Base-by-base conservation (phyloP, 2,113 vertebrate species). In the Brienomyrus longianalis region DNA sequence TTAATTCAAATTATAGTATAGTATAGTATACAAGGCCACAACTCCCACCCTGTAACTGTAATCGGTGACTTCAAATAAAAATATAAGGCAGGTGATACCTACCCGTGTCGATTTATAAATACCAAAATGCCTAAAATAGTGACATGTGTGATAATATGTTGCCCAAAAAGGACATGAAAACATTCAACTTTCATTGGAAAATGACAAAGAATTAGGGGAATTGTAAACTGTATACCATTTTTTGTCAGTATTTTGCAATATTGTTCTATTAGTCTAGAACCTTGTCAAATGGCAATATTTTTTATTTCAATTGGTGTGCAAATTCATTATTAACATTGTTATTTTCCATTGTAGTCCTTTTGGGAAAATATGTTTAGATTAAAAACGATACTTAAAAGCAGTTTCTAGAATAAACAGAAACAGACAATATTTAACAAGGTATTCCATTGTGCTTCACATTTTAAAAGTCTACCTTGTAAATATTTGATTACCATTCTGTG, bases 401-500 rank as follows among this genome's bases (percentile, higher is more conserved):
- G 45, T 74, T 31, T 43, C 50, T 15, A n/a, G 47, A 50, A 85
- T 47, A 27, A 74, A 35, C 87, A 74, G 62, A 45, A 88, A 80
- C 70, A 77, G 15, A 39, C 35, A 43, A 80, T 39, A 80, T 80
- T 80, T 80, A 80, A 80, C 74, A 80, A 80, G 31, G 74, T 39
- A 80, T 80, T 80, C 35, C 74, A 80, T 66, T 88, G 35, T 86
- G 23, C 45, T 50, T 50, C 43, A 39, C 39, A 88, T 88, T 88
- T 88, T 43, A 48, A 88, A 47, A 45, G 45, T 66, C 45, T 66
- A 43, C 74, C 31, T 80, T 80, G 74, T 80, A 80, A 80, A 80
- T 43, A 80, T 43, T 39, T 80, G 35, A 80, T 80, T 43, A 80
- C 74, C 2, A 21, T 43, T 39, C 35, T 80, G 74, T 43, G 6